Evolutionary conservation across 2,888 invertebrate species (phyloP).

Genomic region (Homarus gammarus): DNA sequence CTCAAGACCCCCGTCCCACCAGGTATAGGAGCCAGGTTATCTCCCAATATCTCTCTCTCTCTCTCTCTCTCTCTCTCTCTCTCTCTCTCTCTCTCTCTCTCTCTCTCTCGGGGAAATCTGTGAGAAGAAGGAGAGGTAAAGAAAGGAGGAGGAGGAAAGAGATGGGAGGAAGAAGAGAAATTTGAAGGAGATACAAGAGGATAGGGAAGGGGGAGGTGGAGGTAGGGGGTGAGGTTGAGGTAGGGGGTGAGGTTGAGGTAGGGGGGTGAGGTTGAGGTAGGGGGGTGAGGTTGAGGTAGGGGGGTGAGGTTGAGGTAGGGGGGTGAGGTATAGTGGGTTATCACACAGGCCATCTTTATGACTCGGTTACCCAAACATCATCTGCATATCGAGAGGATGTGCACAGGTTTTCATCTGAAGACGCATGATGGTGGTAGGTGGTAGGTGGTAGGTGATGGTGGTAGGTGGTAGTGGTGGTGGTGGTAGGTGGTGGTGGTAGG

Average conservation of each 20-base stretch:
- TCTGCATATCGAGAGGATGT: conserved; percentile 61
- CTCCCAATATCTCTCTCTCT: conserved; percentile 12
- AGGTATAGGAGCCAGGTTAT: conserved; percentile 23
- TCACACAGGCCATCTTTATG: conserved; percentile 56
- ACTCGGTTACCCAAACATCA: conserved; percentile 64
- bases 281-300: background rate
- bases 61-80: too few relatives aligned
- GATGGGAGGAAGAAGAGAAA: background rate
- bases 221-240: background rate
- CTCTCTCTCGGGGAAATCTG: too few relatives aligned
- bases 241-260: background rate
- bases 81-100: too few relatives aligned
- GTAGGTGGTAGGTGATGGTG: too few relatives aligned
- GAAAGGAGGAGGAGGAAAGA: background rate
- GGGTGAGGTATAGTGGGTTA: conserved; percentile 38
- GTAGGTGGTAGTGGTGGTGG: too few relatives aligned
- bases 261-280: background rate
- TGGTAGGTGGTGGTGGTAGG: background rate
- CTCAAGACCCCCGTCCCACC: background rate
- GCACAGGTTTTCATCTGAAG: conserved; percentile 25
- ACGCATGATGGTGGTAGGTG: too few relatives aligned
- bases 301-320: background rate
- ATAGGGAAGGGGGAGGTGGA: background rate
- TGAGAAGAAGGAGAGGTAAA: conserved; percentile 4
- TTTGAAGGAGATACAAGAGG: background rate